These are phyloP conservation scores for Nyctibius bracteatus DNA, from an alignment of 2,113 vertebrate genomes.

Conservation along the genomic window DNA sequence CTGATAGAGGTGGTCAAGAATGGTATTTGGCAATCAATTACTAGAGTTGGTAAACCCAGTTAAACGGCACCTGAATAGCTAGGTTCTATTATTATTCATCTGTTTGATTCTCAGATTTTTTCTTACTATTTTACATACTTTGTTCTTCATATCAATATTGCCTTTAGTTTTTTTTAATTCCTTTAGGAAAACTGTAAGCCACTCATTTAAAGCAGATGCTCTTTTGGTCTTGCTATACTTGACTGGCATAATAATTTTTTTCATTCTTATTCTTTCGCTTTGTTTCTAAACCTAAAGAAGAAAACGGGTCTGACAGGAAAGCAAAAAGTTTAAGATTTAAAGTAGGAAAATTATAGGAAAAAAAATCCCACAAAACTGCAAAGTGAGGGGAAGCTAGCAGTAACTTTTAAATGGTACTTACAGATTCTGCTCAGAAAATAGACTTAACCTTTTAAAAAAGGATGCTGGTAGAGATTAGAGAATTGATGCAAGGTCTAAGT, in stretches of 20 bases:
- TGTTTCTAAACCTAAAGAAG: not conserved
- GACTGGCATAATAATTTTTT: not conserved
- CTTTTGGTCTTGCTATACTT: not conserved
- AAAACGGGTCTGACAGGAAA: not conserved
- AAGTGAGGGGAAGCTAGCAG: not conserved
- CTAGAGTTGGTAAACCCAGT: not conserved
- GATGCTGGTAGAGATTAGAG: not conserved
- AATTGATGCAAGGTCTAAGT: not conserved
- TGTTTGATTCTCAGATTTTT: not conserved
- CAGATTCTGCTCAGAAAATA: not conserved
- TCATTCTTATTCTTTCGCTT: not conserved
- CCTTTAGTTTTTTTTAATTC: not conserved
- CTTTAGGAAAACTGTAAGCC: not conserved
- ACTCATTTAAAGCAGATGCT: not conserved
- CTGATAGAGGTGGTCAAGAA: not conserved
- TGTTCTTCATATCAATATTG: rapidly evolving
- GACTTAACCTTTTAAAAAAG: not conserved
- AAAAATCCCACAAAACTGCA: rapidly evolving
- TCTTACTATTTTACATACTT: not conserved
- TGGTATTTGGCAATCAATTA: not conserved
- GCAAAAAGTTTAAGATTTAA: not conserved
- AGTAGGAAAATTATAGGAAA: not conserved
- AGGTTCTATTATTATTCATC: not conserved
- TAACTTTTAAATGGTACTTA: not conserved
- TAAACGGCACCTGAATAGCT: not conserved